Evolutionary conservation across 2,888 invertebrate species (phyloP).

Genomic region (Ligdia adustata): DNA sequence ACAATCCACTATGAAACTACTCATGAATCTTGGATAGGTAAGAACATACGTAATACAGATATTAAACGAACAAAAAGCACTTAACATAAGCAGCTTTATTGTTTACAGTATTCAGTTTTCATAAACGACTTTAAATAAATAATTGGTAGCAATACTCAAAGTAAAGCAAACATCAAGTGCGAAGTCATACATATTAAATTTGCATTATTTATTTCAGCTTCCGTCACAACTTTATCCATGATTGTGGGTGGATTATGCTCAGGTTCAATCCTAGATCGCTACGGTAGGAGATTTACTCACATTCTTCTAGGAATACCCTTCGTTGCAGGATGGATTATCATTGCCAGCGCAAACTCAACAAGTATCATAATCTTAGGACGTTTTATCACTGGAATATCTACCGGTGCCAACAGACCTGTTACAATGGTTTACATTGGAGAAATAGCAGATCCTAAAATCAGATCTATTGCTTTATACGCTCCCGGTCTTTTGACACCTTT

Average conservation of each 20-base stretch:
- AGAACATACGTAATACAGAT: too few species aligned
- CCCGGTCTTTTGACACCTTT: too few species aligned
- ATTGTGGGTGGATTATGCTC: neutral
- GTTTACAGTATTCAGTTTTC: too few species aligned
- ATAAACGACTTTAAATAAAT: too few species aligned
- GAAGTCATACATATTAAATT: too few species aligned
- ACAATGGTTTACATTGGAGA: neutral
- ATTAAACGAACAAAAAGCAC: too few species aligned
- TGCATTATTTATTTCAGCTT: neutral
- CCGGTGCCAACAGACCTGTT: neutral
- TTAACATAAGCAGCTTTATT: too few species aligned
- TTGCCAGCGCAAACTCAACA: neutral
- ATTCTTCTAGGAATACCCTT: neutral
- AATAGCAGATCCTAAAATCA: neutral
- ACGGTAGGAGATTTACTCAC: neutral
- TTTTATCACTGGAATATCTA: neutral
- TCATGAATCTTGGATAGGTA: neutral
- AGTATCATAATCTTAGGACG: neutral
- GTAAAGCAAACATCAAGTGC: too few species aligned
- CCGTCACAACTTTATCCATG: neutral
- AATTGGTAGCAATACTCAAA: too few species aligned
- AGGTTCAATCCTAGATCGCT: neutral
- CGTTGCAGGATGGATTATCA: neutral
- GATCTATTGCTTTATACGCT: neutral
- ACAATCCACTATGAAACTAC: neutral